Evolutionary conservation across 2,113 vertebrate species (phyloP).

Genomic region (Gopherus flavomarginatus): DNA sequence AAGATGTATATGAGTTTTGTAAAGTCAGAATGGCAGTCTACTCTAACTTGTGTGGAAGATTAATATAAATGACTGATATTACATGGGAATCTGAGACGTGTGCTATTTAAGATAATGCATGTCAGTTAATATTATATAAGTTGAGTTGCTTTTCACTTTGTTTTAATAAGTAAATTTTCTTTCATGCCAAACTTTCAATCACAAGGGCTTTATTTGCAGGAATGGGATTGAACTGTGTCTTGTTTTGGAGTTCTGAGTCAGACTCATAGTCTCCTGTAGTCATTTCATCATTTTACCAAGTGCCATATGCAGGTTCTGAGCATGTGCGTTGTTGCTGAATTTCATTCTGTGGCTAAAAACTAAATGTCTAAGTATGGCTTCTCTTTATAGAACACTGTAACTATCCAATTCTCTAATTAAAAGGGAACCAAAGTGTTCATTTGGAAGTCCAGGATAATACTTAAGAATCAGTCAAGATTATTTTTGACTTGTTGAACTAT

Average conservation of each 20-base stretch:
- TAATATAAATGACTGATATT: background rate
- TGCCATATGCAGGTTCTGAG: background rate
- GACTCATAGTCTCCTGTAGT: slow-evolving; percentile 24
- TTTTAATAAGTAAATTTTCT: slow-evolving; percentile 10
- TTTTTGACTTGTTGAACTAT: slow-evolving; percentile 53
- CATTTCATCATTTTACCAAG: slow-evolving; percentile 45
- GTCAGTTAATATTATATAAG: background rate
- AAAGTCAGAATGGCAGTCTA: background rate
- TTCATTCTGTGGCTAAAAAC: slow-evolving; percentile 47
- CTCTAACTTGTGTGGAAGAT: background rate
- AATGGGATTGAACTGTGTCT: background rate
- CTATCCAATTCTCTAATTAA: slow-evolving; percentile 61
- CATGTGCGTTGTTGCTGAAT: slow-evolving; percentile 22
- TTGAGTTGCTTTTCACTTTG: background rate
- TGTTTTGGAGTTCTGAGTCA: slow-evolving; percentile 21
- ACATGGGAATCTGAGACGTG: background rate
- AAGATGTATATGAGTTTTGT: background rate
- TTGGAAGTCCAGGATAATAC: slow-evolving; percentile 50
- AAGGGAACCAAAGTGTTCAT: slow-evolving; percentile 51
- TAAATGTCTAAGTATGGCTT: slow-evolving; percentile 53
- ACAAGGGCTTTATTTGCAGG: background rate
- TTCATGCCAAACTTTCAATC: background rate
- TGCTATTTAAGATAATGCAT: background rate
- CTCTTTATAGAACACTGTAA: slow-evolving; percentile 58
- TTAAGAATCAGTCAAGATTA: slow-evolving; percentile 38